Evolutionary conservation across 1,140 invertebrate genomes (phyloP), one percentile per base, ranked within the genome.

Genomic region (Drosophila lacertosa): DNA sequence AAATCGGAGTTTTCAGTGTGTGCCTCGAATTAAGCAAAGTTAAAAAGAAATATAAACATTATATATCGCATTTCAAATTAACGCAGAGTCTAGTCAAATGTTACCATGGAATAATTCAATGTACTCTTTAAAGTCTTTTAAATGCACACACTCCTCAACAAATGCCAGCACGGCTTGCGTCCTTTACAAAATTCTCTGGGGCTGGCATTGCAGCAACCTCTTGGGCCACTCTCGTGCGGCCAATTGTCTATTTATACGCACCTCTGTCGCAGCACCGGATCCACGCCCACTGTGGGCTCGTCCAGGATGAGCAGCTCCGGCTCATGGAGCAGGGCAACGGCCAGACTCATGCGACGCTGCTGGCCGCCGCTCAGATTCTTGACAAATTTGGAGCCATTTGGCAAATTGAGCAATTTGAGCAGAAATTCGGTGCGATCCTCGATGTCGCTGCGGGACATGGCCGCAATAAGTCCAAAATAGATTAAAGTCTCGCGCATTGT

Each of bases 241-340:
- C 35, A 24, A 53, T 55, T 13, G 7, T 50, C 11, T 47, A 40
- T 29, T 29, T 7, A 18, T 29, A 76, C 66, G 77, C 89, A 94
- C 96, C 95, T 96, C 91, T 98, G 96, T 75, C 98, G 93, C 1
- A 99, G 92, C 3, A 99, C 93, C 1, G 98, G 98, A 92, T 99
- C 98, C 0, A 99, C 97, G 33, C 98, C 98, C 5, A 98, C 97
- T 1, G 97, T 98, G 0, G 98, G 97, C 89, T 99, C 98, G 84
- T 99, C 98, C 42, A 99, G 92, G 80, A 99, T 98, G 16, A 99
- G 92, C 0, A 98, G 92, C 92, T 98, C 96, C 0, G 97, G 97
- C 66, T 97, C 95, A 37, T 98, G 96, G 16, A 99, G 92, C 11
- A 98, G 92, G 0, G 97, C 96, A 0, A 96, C 95, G 0, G 97